Base-by-base conservation (phyloP, 2,113 vertebrate genomes). In the Alectura lathami region DNA sequence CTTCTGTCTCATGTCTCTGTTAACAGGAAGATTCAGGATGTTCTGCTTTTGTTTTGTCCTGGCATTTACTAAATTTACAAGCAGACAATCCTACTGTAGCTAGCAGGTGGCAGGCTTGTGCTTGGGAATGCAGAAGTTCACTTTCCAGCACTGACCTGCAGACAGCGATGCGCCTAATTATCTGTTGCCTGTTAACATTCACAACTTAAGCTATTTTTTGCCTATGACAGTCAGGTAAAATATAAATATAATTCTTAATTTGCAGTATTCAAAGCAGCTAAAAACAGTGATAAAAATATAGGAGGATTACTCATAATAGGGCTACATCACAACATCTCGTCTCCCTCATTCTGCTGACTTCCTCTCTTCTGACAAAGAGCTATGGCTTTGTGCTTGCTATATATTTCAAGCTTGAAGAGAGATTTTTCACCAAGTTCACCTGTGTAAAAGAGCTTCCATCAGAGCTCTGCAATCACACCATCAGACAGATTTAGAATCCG, bases 391-490 rank as follows among this genome's bases (percentile, higher is more conserved):
- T 77, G 60, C 63, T 67, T 91, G 63, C 64, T 3, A 0, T 83
- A 13, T 91, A 88, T 94, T 88, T 89, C 67, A 91, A 66, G 59
- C 54, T 60, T 13, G 50, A 86, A 73, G 38, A 87, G 48, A 76
- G 7, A 53, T 95, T 96, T 95, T 94, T 86, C 50, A 88, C n/a
- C 45, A 9, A 86, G 38, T 56, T 96, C 79, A 88, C 45, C 72
- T 73, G 59, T 91, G 66, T 77, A 90, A 91, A 89, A 88, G 45
- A 83, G 48, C 92, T 95, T 63, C 82, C 42, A 66, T 95, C 85
- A 93, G 88, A 88, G 67, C 72, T 84, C 73, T 94, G 79, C 83
- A 96, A 93, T 95, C 88, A 88, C 68, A 47, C 72, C 66, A 74
- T 91, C 92, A 96, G 90, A 54, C 62, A 86, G 88, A 95, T 96